Conservation (phyloP, 2,888 invertebrate genomes). For the Tribolium freemani region DNA sequence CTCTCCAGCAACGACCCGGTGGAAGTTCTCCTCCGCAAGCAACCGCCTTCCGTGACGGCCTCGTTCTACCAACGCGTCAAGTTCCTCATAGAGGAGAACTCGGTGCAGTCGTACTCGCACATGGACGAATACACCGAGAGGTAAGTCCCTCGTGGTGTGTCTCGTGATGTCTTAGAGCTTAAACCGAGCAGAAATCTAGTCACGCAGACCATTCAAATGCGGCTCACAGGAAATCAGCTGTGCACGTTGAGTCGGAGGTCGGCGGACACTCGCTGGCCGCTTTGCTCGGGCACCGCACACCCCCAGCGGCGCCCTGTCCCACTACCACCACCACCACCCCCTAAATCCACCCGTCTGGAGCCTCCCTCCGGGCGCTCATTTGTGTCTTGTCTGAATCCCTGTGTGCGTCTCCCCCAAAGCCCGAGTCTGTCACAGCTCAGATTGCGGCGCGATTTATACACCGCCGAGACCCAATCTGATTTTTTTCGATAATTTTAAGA, state of each 20-base stretch:
- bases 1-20: slow-evolving; percentile 96
- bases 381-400: slow-evolving; percentile 86
- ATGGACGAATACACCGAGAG: slow-evolving; percentile 98
- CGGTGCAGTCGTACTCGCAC: slow-evolving; percentile 98
- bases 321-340: slow-evolving; percentile 32
- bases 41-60: slow-evolving; percentile 96
- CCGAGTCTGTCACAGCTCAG: slow-evolving; percentile 66
- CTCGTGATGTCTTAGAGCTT: slow-evolving; percentile 42
- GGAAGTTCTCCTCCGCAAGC: slow-evolving; percentile 94
- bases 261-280: slow-evolving; percentile 55
- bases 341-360: slow-evolving; percentile 46
- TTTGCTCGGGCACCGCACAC: slow-evolving; percentile 68
- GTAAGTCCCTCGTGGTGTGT: slow-evolving; percentile 75
- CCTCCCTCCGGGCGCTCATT: slow-evolving; percentile 65
- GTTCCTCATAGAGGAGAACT: slow-evolving; percentile 98
- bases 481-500: background rate
- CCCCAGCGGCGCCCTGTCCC: slow-evolving; percentile 63
- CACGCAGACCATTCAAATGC: slow-evolving; percentile 58
- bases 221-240: slow-evolving; percentile 61
- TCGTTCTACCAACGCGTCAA: slow-evolving; percentile 98
- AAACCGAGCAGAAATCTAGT: slow-evolving; percentile 42
- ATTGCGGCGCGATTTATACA: slow-evolving; percentile 47
- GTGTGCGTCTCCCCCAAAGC: slow-evolving; percentile 84
- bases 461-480: slow-evolving; percentile 40
- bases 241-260: slow-evolving; percentile 63